Evolutionary conservation across 53 echinoderm and acorn worm species (phyloP).

Genomic region (Zoroaster sp.): DNA sequence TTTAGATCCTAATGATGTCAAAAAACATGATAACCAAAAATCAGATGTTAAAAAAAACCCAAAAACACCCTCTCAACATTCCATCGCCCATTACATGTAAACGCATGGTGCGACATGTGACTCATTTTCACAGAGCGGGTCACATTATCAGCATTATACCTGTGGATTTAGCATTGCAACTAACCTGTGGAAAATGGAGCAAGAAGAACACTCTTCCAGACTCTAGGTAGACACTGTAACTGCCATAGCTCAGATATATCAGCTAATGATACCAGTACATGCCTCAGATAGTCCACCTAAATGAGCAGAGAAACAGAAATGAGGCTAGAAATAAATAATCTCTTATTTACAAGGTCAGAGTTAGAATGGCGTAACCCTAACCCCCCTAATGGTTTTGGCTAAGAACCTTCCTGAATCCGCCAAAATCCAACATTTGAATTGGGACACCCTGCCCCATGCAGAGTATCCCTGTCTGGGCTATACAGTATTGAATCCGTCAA

Average conservation of each 20-base stretch:
- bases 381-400: too few species aligned
- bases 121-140: not conserved
- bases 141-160: not conserved
- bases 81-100: too few species aligned
- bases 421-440: too few species aligned
- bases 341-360: not conserved
- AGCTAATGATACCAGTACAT: slow-evolving; percentile 74
- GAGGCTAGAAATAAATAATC: not conserved
- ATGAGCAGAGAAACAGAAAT: not conserved
- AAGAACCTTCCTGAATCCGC: too few species aligned
- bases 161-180: not conserved
- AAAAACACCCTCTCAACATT: too few species aligned
- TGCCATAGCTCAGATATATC: slow-evolving; percentile 72
- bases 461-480: too few species aligned
- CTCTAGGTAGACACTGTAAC: slow-evolving; percentile 68
- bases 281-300: slow-evolving; percentile 73
- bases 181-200: slow-evolving; percentile 84
- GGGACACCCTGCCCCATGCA: too few species aligned
- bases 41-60: too few species aligned
- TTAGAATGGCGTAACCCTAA: not conserved
- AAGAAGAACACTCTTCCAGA: slow-evolving; percentile 76
- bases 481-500: too few species aligned
- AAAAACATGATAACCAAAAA: too few species aligned
- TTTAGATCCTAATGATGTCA: too few species aligned
- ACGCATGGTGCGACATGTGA: too few species aligned